A percentile compares a stretch with the other conserved stretches of the same genome.
Conservation (phyloP, 2,113 vertebrate genomes). For the Dendropsophus ebraccatus region DNA sequence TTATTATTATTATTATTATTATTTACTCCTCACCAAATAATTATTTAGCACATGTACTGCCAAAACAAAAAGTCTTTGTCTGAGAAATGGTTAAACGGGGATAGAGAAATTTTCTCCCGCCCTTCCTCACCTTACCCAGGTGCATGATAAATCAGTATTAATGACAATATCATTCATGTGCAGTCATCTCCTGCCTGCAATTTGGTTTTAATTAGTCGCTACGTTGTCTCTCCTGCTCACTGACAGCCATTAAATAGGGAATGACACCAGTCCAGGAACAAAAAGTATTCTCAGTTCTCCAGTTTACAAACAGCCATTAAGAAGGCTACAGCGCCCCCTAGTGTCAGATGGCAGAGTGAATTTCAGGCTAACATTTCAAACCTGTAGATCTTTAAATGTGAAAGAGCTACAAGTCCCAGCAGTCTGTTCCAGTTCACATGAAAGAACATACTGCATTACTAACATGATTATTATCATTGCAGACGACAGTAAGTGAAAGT, state of each 20-base stretch:
- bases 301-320: conserved; percentile 64
- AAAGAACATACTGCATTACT: background rate
- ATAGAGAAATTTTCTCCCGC: conserved; percentile 66
- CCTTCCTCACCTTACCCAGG: conserved; percentile 84
- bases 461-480: background rate
- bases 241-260: conserved; percentile 91
- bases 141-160: conserved; percentile 90
- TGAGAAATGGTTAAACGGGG: conserved; percentile 52
- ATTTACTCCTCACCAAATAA: conserved; percentile 62
- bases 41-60: conserved; percentile 72
- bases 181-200: conserved; percentile 94
- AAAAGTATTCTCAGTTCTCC: conserved; percentile 25
- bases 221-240: conserved; percentile 88
- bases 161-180: conserved; percentile 89
- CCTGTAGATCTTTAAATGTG: background rate
- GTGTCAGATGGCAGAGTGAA: conserved; percentile 64
- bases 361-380: background rate
- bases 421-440: background rate
- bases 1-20: background rate
- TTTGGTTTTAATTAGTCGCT: conserved; percentile 93
- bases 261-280: conserved; percentile 76
- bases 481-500: background rate
- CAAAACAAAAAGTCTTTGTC: background rate
- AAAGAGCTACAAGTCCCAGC: background rate
- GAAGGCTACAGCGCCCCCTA: conserved; percentile 80